Evolutionary conservation across 2,888 invertebrate genomes (phyloP).

Genomic region (Pilophorus perplexus): DNA sequence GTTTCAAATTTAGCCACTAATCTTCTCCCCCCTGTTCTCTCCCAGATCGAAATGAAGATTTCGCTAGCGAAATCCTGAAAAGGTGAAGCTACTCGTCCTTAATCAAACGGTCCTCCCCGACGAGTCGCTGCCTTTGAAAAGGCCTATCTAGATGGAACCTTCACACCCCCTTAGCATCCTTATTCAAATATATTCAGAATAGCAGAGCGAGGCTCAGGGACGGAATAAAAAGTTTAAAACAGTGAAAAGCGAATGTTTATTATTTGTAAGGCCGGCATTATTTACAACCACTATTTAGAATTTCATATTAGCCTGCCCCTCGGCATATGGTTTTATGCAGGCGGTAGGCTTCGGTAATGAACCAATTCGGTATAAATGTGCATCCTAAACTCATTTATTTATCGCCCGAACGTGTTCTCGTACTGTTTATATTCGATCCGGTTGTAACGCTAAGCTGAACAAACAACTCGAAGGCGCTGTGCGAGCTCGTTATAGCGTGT

Average conservation of each 20-base stretch:
- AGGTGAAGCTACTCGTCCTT: background rate
- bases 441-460: too few species aligned
- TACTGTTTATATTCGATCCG: too few species aligned
- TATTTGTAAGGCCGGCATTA: conserved; percentile 14
- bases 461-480: too few species aligned
- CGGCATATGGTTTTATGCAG: background rate
- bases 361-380: too few species aligned
- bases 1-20: background rate
- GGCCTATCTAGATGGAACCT: conserved; percentile 23
- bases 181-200: conserved; percentile 27
- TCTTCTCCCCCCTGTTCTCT: background rate
- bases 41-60: conserved; percentile 14
- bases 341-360: conserved; percentile 1
- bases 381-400: too few species aligned
- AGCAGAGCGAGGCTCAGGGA: background rate
- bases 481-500: too few species aligned
- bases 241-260: conserved; percentile 4
- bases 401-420: too few species aligned
- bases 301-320: conserved; percentile 14
- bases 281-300: conserved; percentile 14
- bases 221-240: conserved; percentile 19
- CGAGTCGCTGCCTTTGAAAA: conserved; percentile 24
- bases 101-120: conserved; percentile 19
- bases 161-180: conserved; percentile 21
- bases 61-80: background rate